Percentiles rank a stretch among this genome's conserved stretches.
Conservation (phyloP, 1,140 invertebrate genomes). For the Chironomus striatipennis region DNA sequence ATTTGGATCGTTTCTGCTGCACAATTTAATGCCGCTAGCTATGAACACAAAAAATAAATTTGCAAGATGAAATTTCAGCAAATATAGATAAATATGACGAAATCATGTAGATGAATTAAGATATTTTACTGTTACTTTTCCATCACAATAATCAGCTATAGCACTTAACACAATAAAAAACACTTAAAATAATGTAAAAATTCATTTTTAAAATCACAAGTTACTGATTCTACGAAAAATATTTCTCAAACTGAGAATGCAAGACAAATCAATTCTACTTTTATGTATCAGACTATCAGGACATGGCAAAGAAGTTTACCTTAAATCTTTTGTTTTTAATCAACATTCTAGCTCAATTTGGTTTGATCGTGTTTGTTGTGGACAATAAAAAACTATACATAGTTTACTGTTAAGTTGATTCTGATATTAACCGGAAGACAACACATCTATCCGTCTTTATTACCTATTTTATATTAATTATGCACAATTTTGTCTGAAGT, state of each 20-base stretch:
- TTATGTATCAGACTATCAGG: neutral
- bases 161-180: neutral
- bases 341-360: too few species aligned
- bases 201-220: neutral
- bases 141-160: neutral
- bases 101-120: neutral
- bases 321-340: neutral
- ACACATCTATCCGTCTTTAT: neutral
- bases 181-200: neutral
- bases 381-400: neutral
- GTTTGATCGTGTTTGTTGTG: too few species aligned
- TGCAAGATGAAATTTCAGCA: neutral
- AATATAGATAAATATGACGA: neutral
- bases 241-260: neutral
- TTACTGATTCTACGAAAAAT: too few species aligned
- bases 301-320: neutral
- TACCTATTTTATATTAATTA: neutral
- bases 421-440: neutral
- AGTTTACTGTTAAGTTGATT: neutral
- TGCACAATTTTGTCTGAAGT: neutral
- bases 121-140: conserved; percentile 6
- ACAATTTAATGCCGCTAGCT: neutral
- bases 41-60: neutral
- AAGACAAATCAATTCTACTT: neutral
- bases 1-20: neutral